Percentiles rank a stretch among this genome's conserved stretches.
Evolutionary conservation across 1,140 invertebrate species (phyloP).

Genomic region (Drosophila bifasciata): DNA sequence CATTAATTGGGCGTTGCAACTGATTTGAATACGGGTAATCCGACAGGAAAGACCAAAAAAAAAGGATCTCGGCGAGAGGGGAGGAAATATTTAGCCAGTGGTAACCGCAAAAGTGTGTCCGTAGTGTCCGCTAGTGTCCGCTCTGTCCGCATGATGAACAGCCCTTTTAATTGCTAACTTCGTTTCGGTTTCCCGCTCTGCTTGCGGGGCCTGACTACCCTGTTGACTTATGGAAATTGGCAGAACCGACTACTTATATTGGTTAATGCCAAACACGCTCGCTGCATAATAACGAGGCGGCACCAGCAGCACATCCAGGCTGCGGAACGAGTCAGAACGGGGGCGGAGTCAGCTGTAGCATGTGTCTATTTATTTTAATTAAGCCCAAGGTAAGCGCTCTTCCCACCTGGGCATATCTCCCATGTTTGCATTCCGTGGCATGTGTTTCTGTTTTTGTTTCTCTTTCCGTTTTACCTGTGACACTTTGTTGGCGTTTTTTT

Average conservation of each 20-base stretch:
- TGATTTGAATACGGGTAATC: slow-evolving; percentile 77
- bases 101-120: slow-evolving; percentile 32
- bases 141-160: slow-evolving; percentile 49
- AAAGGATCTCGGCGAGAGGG: slow-evolving; percentile 12
- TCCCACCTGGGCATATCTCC: slow-evolving; percentile 25
- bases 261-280: slow-evolving; percentile 72
- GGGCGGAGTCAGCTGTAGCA: slow-evolving; percentile 15
- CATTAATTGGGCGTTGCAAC: slow-evolving; percentile 83
- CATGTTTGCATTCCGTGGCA: slow-evolving; percentile 46
- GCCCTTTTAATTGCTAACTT: slow-evolving; percentile 73
- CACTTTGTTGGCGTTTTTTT: slow-evolving; percentile 60
- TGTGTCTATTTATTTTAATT: slow-evolving; percentile 82
- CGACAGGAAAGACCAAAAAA: slow-evolving; percentile 17
- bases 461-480: slow-evolving; percentile 50
- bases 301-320: slow-evolving; percentile 54
- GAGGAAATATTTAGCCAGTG: slow-evolving; percentile 45
- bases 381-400: slow-evolving; percentile 65
- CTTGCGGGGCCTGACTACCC: slow-evolving; percentile 4
- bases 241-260: slow-evolving; percentile 67
- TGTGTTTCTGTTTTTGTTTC: slow-evolving; percentile 42
- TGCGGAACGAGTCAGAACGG: slow-evolving; percentile 23
- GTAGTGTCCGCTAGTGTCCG: slow-evolving; percentile 8
- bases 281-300: slow-evolving; percentile 65
- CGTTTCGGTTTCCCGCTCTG: slow-evolving; percentile 25
- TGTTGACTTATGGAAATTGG: slow-evolving; percentile 82